Conservation (phyloP, 2,888 invertebrate species). For the Keiferia lycopersicella region DNA sequence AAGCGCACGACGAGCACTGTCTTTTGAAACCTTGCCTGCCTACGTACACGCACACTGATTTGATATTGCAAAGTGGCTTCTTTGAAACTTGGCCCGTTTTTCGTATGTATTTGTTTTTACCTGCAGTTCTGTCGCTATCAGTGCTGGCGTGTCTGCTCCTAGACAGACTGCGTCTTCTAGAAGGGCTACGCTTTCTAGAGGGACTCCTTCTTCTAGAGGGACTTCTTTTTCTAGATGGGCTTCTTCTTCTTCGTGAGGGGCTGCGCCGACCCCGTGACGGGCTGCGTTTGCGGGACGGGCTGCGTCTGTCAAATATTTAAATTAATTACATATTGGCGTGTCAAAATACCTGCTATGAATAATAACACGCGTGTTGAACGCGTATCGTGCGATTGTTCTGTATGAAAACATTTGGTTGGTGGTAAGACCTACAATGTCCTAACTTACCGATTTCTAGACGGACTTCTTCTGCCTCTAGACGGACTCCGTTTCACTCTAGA, state of each 20-base stretch:
- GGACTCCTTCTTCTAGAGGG: constrained; percentile 27
- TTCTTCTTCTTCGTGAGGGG: constrained; percentile 27
- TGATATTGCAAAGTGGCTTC: too few species aligned
- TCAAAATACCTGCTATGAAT: not conserved
- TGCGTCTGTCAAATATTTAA: not conserved
- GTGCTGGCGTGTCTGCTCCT: constrained; percentile 35
- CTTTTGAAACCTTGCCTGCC: too few species aligned
- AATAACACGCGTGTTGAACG: not conserved
- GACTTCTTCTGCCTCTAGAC: constrained; percentile 11
- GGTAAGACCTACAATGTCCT: too few species aligned
- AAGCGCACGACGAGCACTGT: too few species aligned
- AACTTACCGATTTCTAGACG: constrained; percentile 1
- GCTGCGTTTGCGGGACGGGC: constrained; percentile 13
- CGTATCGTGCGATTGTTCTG: too few species aligned
- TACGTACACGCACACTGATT: too few species aligned
- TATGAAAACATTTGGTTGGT: too few species aligned
- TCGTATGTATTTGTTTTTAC: constrained; percentile 35
- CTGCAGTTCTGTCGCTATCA: constrained; percentile 48
- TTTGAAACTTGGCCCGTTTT: too few species aligned
- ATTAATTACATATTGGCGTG: not conserved
- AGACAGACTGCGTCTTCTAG: constrained; percentile 23
- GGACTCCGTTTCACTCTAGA: constrained; percentile 4
- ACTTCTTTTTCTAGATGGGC: not conserved
- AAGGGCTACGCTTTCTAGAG: not conserved
- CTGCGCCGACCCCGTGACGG: constrained; percentile 2